Percentiles rank a stretch among this genome's conserved stretches.
Evolutionary conservation across 2,797 vertebrate species (phyloP).

Genomic region (Pseudochirops cupreus): DNA sequence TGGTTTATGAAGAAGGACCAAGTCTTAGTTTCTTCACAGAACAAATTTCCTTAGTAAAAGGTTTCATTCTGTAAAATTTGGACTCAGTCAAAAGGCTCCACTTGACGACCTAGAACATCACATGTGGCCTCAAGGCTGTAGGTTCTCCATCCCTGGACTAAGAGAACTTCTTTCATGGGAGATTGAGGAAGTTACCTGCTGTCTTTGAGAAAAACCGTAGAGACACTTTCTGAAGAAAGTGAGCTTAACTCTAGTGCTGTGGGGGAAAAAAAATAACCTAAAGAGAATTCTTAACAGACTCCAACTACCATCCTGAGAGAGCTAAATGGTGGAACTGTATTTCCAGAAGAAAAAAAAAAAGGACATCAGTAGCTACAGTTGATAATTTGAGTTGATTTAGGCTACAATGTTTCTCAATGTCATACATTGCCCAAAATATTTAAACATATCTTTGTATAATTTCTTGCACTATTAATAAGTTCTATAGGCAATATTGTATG

Average conservation of each 20-base stretch:
- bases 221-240: not conserved
- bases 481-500: not conserved
- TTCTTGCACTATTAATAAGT: not conserved
- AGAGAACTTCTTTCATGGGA: not conserved
- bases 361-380: not conserved
- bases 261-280: not conserved
- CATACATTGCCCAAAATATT: too few relatives aligned
- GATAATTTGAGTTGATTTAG: not conserved
- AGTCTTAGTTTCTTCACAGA: too few relatives aligned
- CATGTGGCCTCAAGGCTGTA: too few relatives aligned
- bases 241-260: not conserved
- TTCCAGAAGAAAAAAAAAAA: not conserved
- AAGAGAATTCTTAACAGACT: not conserved
- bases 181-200: not conserved
- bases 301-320: not conserved
- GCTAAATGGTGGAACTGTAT: not conserved
- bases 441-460: not conserved
- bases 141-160: not conserved
- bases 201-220: not conserved
- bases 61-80: too few relatives aligned
- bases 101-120: too few relatives aligned
- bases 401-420: not conserved
- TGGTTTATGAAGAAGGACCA: not conserved
- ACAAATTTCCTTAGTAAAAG: too few relatives aligned
- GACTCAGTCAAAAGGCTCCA: too few relatives aligned